Percentiles rank a stretch among this genome's conserved stretches.
Evolutionary conservation across 2,113 vertebrate genomes (phyloP).

Genomic region (Pituophis catenifer): DNA sequence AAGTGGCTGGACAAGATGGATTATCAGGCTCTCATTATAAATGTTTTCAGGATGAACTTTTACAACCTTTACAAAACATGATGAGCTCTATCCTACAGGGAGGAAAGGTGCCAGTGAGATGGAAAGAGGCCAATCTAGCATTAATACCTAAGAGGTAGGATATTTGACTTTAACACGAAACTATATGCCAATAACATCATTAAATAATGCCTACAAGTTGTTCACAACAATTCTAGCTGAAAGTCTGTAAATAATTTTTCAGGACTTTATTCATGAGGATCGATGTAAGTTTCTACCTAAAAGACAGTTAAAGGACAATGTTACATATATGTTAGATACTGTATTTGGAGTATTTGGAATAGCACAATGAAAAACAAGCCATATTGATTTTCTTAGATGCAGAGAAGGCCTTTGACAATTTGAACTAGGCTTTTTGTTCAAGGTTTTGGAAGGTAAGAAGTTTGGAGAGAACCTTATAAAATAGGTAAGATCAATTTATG

Average conservation of each 20-base stretch:
- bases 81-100: neutral
- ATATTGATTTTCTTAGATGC: neutral
- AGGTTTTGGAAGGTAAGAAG: neutral
- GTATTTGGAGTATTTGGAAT: neutral
- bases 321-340: neutral
- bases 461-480: neutral
- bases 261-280: neutral
- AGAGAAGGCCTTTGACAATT: neutral
- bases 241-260: neutral
- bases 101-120: neutral
- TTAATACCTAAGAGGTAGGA: neutral
- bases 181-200: neutral
- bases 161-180: neutral
- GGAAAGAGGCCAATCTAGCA: neutral
- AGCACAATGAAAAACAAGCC: neutral
- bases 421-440: neutral
- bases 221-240: neutral
- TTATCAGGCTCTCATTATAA: neutral
- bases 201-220: neutral
- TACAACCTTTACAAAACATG: neutral
- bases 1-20: neutral
- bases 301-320: neutral
- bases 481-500: neutral
- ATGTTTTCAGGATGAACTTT: neutral
- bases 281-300: neutral